A percentile compares a stretch with the other conserved stretches of the same genome.
Conservation (phyloP, 2,888 invertebrate genomes). For the Chrysodeixis includens region DNA sequence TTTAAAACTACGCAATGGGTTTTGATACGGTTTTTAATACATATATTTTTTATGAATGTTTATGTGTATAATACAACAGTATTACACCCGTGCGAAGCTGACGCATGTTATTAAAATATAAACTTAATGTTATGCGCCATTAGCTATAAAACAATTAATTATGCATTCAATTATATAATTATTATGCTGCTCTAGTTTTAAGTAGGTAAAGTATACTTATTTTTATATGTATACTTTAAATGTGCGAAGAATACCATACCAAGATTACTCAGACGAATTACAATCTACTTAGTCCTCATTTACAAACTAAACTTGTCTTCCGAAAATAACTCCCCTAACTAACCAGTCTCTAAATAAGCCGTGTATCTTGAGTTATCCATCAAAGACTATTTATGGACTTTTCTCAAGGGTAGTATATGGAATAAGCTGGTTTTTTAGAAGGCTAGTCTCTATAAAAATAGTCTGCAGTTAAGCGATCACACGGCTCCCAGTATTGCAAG, state of each 20-base stretch:
- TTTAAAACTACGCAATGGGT: too few species aligned
- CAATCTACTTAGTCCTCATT: constrained; percentile 31
- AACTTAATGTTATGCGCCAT: neutral
- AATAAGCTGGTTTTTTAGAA: neutral
- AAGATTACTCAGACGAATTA: constrained; percentile 7
- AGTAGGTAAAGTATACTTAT: too few species aligned
- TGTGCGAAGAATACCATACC: too few species aligned
- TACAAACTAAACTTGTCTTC: constrained; percentile 32
- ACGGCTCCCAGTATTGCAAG: too few species aligned
- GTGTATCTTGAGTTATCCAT: constrained; percentile 27
- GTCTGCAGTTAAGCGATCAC: neutral
- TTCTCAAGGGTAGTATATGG: constrained; percentile 11
- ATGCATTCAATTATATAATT: neutral
- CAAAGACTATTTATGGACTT: constrained; percentile 47
- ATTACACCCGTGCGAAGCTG: too few species aligned
- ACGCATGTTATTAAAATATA: too few species aligned
- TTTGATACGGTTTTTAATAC: too few species aligned
- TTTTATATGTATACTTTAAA: too few species aligned
- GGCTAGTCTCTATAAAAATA: neutral
- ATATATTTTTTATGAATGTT: too few species aligned
- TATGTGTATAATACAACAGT: too few species aligned
- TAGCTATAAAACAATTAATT: constrained; percentile 1
- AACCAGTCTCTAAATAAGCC: constrained; percentile 46
- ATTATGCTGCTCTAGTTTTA: neutral
- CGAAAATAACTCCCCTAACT: constrained; percentile 58